phyloP scores from a whole-genome alignment of 2,113 vertebrate genomes.

The Hypocryptadius cinnamomeus region DNA sequence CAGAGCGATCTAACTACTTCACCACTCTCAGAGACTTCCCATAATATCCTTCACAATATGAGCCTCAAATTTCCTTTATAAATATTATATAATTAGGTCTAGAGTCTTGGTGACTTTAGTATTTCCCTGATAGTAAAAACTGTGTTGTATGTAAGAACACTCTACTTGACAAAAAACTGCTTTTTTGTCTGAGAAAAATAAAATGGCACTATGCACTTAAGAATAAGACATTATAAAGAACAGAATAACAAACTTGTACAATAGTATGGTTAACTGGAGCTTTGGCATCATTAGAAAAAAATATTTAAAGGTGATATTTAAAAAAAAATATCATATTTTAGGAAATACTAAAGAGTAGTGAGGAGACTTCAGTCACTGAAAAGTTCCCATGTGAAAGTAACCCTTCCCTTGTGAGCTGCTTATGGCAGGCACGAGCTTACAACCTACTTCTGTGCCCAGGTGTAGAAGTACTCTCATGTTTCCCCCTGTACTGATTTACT shows the following conservation, averaged over 20 bases:
- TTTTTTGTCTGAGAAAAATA: neutral
- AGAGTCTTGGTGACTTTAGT: neutral
- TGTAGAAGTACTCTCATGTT: neutral
- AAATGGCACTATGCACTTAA: neutral
- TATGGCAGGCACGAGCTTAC: rapidly evolving
- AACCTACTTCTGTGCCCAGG: neutral
- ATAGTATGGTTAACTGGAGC: neutral
- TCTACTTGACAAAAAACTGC: neutral
- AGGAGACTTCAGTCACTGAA: neutral
- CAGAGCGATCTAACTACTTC: neutral
- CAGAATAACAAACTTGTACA: neutral
- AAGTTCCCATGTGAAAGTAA: neutral
- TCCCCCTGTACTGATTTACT: neutral
- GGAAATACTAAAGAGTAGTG: neutral
- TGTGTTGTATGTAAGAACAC: neutral
- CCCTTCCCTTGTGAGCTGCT: neutral
- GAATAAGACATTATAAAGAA: neutral
- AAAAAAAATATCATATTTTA: neutral
- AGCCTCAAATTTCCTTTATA: neutral
- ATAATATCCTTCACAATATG: neutral
- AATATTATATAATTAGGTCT: neutral
- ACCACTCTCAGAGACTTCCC: neutral
- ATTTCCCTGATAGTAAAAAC: neutral
- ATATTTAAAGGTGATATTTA: neutral
- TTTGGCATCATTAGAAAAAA: neutral